Evolutionary conservation across 2,888 invertebrate species (phyloP).

Genomic region (Sarcophaga caerulescens): DNA sequence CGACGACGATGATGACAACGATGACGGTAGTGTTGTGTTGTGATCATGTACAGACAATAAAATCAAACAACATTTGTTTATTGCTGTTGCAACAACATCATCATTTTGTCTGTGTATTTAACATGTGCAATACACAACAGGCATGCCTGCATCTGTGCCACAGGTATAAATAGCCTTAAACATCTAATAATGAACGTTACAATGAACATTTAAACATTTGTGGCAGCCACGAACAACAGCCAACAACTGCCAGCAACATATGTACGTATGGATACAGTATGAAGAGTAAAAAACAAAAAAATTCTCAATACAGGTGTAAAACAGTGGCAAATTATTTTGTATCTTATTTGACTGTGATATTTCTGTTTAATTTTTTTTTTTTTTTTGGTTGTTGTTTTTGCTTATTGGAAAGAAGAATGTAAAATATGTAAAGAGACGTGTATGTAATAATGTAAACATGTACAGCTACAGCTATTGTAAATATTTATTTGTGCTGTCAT

Average conservation of each 20-base stretch:
- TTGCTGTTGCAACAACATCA: conserved; percentile 57
- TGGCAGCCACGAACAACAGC: background rate
- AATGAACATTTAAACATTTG: background rate
- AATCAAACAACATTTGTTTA: conserved; percentile 65
- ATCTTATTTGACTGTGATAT: conserved; percentile 15
- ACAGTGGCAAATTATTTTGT: conserved; percentile 60
- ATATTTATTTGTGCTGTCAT: conserved; percentile 38
- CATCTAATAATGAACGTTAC: background rate
- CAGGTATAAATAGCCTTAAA: background rate
- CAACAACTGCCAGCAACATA: too few relatives aligned
- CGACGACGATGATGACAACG: conserved; percentile 12
- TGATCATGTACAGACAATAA: conserved; percentile 54
- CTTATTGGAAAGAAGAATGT: conserved; percentile 35
- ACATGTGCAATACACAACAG: conserved; percentile 12
- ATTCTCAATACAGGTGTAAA: conserved; percentile 59
- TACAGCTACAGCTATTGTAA: conserved; percentile 28
- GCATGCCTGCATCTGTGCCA: background rate
- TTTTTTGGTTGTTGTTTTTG: background rate
- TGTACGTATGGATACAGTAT: too few relatives aligned
- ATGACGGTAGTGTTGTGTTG: background rate
- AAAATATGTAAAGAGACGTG: conserved; percentile 32
- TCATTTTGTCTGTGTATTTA: conserved; percentile 24
- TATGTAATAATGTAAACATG: conserved; percentile 41
- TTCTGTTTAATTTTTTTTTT: background rate
- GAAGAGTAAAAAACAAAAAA: conserved; percentile 1